These are phyloP conservation scores for Taurulus bubalis DNA, from an alignment of 2,113 vertebrate species.

Conservation along the genomic window DNA sequence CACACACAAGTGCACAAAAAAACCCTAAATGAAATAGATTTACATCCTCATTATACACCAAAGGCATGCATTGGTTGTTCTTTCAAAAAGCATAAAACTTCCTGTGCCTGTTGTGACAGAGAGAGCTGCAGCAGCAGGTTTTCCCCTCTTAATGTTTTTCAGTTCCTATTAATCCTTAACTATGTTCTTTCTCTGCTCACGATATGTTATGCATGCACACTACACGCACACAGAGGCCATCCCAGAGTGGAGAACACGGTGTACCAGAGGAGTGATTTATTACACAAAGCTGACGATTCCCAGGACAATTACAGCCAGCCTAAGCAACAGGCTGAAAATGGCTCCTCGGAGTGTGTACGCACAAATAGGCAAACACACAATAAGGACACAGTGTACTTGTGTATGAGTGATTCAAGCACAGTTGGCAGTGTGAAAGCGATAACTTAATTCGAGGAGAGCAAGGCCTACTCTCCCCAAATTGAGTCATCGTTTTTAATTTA, in stretches of 20 bases:
- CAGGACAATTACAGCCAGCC: slow-evolving; percentile 79
- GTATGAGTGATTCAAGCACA: slow-evolving; percentile 23
- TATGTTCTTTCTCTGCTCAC: slow-evolving; percentile 52
- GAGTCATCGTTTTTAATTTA: slow-evolving; percentile 52
- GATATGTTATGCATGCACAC: slow-evolving; percentile 64
- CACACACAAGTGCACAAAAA: too few relatives aligned
- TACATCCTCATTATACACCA: slow-evolving; percentile 23
- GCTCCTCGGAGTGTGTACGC: slow-evolving; percentile 47
- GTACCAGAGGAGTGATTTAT: slow-evolving; percentile 82
- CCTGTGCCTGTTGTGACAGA: slow-evolving; percentile 43
- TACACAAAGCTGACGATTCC: slow-evolving; percentile 77
- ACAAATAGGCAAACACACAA: slow-evolving; percentile 49
- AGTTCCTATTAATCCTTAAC: slow-evolving; percentile 49
- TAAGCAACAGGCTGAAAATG: slow-evolving; percentile 77
- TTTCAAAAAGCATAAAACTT: slow-evolving; percentile 9
- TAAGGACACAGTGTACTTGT: slow-evolving; percentile 20
- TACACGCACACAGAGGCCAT: slow-evolving; percentile 59
- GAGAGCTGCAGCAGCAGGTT: slow-evolving; percentile 6
- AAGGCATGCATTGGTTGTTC: slow-evolving; percentile 5
- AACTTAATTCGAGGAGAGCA: slow-evolving; percentile 26
- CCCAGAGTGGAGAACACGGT: slow-evolving; percentile 74
- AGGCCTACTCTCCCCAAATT: slow-evolving; percentile 20
- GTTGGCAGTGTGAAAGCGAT: slow-evolving; percentile 18
- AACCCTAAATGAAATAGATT: background rate
- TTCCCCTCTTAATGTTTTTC: slow-evolving; percentile 47